Evolutionary conservation across 2,113 vertebrate species (phyloP), one percentile per base, ranked within the genome.

Genomic region (Atlantisia rogersi): DNA sequence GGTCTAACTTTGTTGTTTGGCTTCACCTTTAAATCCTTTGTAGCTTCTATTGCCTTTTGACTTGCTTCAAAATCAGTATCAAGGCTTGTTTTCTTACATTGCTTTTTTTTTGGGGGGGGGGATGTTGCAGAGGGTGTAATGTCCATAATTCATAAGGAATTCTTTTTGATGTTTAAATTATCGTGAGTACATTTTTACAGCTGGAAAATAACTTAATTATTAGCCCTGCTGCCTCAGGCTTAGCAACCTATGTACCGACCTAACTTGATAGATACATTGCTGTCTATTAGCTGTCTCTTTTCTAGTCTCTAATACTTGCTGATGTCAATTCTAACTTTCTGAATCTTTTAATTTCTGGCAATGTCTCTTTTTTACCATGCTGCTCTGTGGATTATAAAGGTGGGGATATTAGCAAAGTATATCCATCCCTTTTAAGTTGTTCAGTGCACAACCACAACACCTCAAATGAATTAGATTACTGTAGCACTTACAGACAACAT

Each of bases 361-460:
- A 98, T 98, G 95, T 99, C 98, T 99, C 97, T 98, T 97, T 99
- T 98, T 98, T 97, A 98, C 98, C 99, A 99, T 97, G 99, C 99
- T 99, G 99, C 99, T 98, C 94, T 98, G 18, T 96, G 97, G 97
- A 99, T 97, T 98, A 97, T 98, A 98, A 99, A 99, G 99, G 98
- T 99, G 99, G 99, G 98, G 99, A 98, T 97, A 98, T 98, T 98
- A 99, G 98, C 98, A 98, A 98, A 98, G 97, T 98, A 94, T 98
- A 98, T 97, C 98, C 98, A 94, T 97, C 98, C 97, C 98, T 98
- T 97, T 98, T 99, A 97, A 98, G 98, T 97, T 98, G 98, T 95
- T 98, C 98, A 93, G 98, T 98, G 98, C 97, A 98, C 96, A 97
- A 97, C 96, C 97, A 98, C 86, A 94, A 93, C 96, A 97, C 98